Base-by-base conservation (phyloP, 2,797 vertebrate genomes). In the Onychomys arenicola region DNA sequence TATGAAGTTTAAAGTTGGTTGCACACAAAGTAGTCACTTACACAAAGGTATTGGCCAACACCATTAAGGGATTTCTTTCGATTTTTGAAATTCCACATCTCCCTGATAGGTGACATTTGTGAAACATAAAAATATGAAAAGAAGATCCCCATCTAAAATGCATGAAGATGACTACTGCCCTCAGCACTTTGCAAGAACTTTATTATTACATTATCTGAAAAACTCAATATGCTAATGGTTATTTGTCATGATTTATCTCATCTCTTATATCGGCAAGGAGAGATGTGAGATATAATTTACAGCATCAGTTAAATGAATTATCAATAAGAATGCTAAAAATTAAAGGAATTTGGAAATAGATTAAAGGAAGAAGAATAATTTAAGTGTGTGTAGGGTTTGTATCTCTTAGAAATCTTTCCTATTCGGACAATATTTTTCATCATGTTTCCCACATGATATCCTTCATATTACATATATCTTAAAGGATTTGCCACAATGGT, bases 201-300 rank as follows among this genome's bases (percentile, higher is more conserved):
- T 73, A 91, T 93, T 91, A 92, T 75, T 92, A 90, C 92, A 96
- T 96, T 81, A 93, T 81, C 13, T 65, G 43, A 34, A 55, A 93
- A 83, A 85, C 40, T 73, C 23, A 61, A 4, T 3, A 2, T n/a
- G 80, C 71, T 93, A 93, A 89, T 67, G 32, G 61, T 43, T 86
- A 27, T 94, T 95, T 91, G 84, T 67, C 55, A n/a, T 59, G 27
- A 40, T 29, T 86, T 78, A 17, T 93, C 34, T 73, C 77, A 82
- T 81, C 81, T 85, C 80, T 90, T 61, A 59, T 55, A 89, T 76
- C 32, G 63, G 19, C 73, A 69, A 27, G 73, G 71, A 91, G 63
- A 89, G 63, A 52, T 55, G 4, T 76, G n/a, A 40, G n/a, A 61
- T 92, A 93, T 91, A 94, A 91, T 92, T 96, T 95, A 91, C 1